phyloP scores from a whole-genome alignment of 1,140 invertebrate genomes.

The Papilio machaon region DNA sequence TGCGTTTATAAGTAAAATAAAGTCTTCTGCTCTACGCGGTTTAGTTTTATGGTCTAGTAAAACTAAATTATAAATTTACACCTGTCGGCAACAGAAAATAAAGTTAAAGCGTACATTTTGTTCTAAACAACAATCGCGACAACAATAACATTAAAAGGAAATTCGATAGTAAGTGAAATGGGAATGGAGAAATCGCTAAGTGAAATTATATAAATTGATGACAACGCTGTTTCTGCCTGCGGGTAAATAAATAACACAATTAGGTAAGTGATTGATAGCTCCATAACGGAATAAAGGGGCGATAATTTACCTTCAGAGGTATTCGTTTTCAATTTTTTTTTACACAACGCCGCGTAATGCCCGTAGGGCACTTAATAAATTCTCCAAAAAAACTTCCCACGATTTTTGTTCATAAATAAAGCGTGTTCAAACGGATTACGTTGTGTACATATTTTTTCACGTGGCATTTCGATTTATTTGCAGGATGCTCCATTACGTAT shows the following conservation, averaged over 20 bases:
- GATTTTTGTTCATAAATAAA: slow-evolving; percentile 40
- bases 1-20: slow-evolving; percentile 40
- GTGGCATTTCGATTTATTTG: slow-evolving; percentile 37
- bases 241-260: slow-evolving; percentile 71
- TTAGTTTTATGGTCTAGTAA: slow-evolving; percentile 38
- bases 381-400: slow-evolving; percentile 36
- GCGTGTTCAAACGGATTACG: slow-evolving; percentile 37
- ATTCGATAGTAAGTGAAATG: slow-evolving; percentile 35
- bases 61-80: slow-evolving; percentile 41
- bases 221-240: slow-evolving; percentile 63
- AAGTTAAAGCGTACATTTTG: slow-evolving; percentile 37
- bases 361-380: slow-evolving; percentile 39
- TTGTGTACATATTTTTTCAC: slow-evolving; percentile 34
- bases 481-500: slow-evolving; percentile 30
- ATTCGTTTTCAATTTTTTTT: slow-evolving; percentile 34
- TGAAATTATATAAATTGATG: slow-evolving; percentile 72
- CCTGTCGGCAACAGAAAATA: slow-evolving; percentile 35
- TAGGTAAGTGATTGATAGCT: slow-evolving; percentile 73
- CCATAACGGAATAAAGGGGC: slow-evolving; percentile 46
- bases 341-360: slow-evolving; percentile 32
- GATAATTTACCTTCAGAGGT: slow-evolving; percentile 40
- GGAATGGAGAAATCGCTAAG: slow-evolving; percentile 44
- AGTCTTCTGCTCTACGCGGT: slow-evolving; percentile 28
- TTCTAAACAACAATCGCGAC: slow-evolving; percentile 32
- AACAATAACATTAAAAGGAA: slow-evolving; percentile 36